phyloP scores from a whole-genome alignment of 2,113 vertebrate genomes.

The Micromys minutus region DNA sequence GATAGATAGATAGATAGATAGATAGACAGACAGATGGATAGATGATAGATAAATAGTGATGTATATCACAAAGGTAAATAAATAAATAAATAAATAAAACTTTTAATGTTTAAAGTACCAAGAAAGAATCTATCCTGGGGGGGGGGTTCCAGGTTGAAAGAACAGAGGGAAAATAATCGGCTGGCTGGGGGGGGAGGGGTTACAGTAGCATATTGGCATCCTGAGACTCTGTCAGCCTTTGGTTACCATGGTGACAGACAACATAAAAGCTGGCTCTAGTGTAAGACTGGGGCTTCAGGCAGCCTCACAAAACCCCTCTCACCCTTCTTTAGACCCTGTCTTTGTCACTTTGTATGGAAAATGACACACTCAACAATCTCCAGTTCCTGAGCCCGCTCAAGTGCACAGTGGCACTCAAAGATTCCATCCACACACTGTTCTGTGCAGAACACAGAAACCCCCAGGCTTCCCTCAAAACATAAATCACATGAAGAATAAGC shows the following conservation, averaged over 20 bases:
- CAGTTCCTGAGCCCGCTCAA: neutral
- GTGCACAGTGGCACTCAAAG: neutral
- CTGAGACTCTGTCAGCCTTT: neutral
- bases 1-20: neutral
- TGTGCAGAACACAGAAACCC: neutral
- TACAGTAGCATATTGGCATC: neutral
- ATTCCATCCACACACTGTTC: neutral
- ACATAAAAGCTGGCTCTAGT: neutral
- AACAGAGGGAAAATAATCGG: neutral
- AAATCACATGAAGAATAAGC: neutral
- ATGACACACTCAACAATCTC: neutral
- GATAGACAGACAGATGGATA: neutral
- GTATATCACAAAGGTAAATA: neutral
- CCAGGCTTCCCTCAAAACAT: neutral
- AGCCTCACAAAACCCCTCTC: neutral
- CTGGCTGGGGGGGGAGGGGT: neutral
- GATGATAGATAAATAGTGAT: neutral
- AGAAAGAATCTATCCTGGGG: neutral
- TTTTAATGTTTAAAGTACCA: neutral
- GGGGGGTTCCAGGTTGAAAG: neutral
- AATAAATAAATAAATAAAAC: neutral
- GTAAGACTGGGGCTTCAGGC: neutral
- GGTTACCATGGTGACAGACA: constrained; percentile 71
- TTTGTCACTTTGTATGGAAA: neutral
- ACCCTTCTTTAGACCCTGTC: neutral